Base-by-base conservation (phyloP, 2,113 vertebrate species). In the Dendropsophus ebraccatus region DNA sequence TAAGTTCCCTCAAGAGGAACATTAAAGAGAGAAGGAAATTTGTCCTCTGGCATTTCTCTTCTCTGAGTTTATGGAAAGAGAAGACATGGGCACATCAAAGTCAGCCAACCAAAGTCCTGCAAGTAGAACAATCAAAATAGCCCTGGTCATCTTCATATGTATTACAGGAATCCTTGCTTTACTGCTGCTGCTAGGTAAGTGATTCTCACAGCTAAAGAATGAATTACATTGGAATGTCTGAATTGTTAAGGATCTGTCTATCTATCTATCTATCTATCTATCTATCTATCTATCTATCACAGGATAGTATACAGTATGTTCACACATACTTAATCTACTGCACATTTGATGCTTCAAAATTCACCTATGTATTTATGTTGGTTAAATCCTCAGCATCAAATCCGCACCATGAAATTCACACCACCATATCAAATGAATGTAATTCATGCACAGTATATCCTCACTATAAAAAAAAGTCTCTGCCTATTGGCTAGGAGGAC, bases 151-250 rank as follows among this genome's bases (percentile, higher is more conserved):
- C 74, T 94, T 94, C 5, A 47, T 93, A 17, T 91, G 89, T n/a
- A 87, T 90, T 82, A 93, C 93, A 5, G 49, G 92, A 25, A 92
- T 91, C 16, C 93, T 96, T 72, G 92, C 92, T 58, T 89, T 89
- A 0, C 23, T 88, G 0, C 93, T 96, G 35, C 90, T 95, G 89
- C 75, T 95, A 86, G 95, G 95, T 96, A 91, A 96, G 95, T 92
- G 37, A 14, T 35, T 54, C 0, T 50, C 37, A 30, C 25, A 35
- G 30, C 14, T 49, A 41, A 70, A 23, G 21, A 8, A 69, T 21
- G 0, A 37, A 37, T 21, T 41, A 23, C 35, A 70, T 41, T 21
- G 67, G 17, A 41, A 37, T 70, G 9, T 69, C 16, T 70, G 19
- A 17, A 37, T 9, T 4, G 65, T 35, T 35, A 35, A 17, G 30